Percentiles rank a stretch among this genome's conserved stretches.
Conservation (phyloP, 53 echinoderm and acorn worm genomes). For the Echinometra lucunter region DNA sequence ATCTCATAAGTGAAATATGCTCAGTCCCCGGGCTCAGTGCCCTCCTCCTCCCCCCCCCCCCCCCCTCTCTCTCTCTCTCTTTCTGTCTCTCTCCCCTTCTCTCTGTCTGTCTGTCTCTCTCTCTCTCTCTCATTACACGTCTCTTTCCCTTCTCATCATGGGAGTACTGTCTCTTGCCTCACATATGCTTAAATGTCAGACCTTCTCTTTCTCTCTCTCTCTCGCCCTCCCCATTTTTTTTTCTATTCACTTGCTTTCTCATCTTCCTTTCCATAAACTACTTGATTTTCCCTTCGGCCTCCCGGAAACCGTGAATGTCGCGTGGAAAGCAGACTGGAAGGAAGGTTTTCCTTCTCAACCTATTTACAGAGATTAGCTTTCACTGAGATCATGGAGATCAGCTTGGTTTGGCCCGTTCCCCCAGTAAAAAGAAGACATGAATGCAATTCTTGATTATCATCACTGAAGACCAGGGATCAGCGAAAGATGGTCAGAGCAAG, state of each 20-base stretch:
- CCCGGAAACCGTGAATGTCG: not conserved
- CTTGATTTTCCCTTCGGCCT: not conserved
- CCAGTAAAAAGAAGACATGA: not conserved
- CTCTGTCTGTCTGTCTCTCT: not conserved
- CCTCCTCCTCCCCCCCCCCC: too few species aligned
- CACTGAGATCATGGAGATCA: not conserved
- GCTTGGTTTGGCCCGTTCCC: not conserved
- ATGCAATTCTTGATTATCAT: constrained; percentile 3
- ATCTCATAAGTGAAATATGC: not conserved
- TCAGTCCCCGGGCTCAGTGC: too few species aligned
- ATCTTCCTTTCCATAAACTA: not conserved
- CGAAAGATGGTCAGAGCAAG: not conserved
- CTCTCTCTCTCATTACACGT: not conserved
- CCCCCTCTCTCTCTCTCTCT: not conserved
- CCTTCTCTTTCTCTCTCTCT: not conserved
- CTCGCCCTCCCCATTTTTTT: not conserved
- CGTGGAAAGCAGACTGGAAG: not conserved
- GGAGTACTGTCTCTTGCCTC: not conserved
- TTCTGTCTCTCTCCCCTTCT: not conserved
- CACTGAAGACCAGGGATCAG: not conserved
- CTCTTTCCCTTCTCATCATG: not conserved
- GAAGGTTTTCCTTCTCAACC: not conserved
- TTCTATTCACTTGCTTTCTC: not conserved
- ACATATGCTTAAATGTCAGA: not conserved
- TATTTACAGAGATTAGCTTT: not conserved